Evolutionary conservation across 1,140 invertebrate species (phyloP).

Genomic region (Sarcophaga bullata): DNA sequence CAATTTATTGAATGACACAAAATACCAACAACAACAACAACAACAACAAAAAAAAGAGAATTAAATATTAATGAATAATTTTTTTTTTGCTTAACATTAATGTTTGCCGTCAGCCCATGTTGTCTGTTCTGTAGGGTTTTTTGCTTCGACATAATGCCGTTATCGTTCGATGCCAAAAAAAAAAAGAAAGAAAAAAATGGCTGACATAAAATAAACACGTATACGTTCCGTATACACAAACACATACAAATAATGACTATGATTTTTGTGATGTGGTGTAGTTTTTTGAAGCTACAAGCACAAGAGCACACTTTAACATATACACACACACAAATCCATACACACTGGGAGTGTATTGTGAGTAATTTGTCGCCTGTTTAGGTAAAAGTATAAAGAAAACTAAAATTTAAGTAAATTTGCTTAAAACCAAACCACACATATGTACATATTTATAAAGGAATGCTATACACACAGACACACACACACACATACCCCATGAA

Average conservation of each 20-base stretch:
- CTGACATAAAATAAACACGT: neutral
- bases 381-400: slow-evolving; percentile 22
- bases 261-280: too few species aligned
- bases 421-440: slow-evolving; percentile 11
- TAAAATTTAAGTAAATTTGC: slow-evolving; percentile 16
- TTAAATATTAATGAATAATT: too few species aligned
- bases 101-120: neutral
- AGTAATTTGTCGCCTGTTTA: neutral
- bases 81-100: neutral
- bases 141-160: slow-evolving; percentile 20
- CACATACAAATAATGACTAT: too few species aligned
- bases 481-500: neutral
- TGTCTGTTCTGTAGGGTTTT: neutral
- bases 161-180: neutral
- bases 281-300: neutral
- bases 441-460: neutral
- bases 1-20: too few species aligned
- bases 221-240: too few species aligned
- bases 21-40: too few species aligned
- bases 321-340: too few species aligned
- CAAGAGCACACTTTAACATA: neutral
- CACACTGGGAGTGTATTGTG: neutral
- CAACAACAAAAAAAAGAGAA: too few species aligned
- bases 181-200: neutral
- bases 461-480: neutral